Evolutionary conservation across 1,140 invertebrate genomes (phyloP).

Genomic region (Drosophila baimaii): DNA sequence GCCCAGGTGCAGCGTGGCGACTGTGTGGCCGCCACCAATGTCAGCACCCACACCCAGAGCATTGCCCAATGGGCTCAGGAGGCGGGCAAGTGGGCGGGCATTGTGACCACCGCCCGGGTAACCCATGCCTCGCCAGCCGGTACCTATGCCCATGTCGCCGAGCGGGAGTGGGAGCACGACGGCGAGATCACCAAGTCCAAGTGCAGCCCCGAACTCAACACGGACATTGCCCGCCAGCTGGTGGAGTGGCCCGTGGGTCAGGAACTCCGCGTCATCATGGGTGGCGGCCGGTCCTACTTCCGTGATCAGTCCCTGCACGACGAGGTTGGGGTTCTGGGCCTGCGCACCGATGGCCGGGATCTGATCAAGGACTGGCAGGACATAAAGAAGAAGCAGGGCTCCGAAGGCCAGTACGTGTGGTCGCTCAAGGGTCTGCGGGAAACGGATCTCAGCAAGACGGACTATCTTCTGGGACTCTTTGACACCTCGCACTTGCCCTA

Average conservation of each 20-base stretch:
- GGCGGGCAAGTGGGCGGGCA: slow-evolving; percentile 89
- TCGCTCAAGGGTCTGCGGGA: slow-evolving; percentile 87
- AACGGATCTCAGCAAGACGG: slow-evolving; percentile 86
- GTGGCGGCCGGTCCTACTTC: slow-evolving; percentile 90
- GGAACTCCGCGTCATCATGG: slow-evolving; percentile 87
- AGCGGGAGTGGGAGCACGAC: slow-evolving; percentile 91
- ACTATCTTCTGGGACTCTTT: slow-evolving; percentile 89
- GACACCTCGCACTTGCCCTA: slow-evolving; percentile 84
- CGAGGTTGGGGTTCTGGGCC: slow-evolving; percentile 87
- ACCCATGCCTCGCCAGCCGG: slow-evolving; percentile 93
- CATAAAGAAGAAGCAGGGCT: slow-evolving; percentile 86
- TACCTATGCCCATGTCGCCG: slow-evolving; percentile 91
- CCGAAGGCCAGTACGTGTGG: slow-evolving; percentile 87
- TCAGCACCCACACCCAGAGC: slow-evolving; percentile 86
- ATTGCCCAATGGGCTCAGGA: slow-evolving; percentile 88
- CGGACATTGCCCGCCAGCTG: slow-evolving; percentile 91
- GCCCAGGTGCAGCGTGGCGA: slow-evolving; percentile 86
- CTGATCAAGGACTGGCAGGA: slow-evolving; percentile 89
- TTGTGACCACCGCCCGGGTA: slow-evolving; percentile 92
- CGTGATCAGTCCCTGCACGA: slow-evolving; percentile 86
- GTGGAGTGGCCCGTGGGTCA: slow-evolving; percentile 88
- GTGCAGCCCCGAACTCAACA: slow-evolving; percentile 75
- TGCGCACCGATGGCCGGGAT: slow-evolving; percentile 86
- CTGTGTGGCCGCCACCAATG: slow-evolving; percentile 81
- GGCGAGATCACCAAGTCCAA: slow-evolving; percentile 84